Conservation (phyloP, 2,888 invertebrate genomes). For the Ectobius pallidus region DNA sequence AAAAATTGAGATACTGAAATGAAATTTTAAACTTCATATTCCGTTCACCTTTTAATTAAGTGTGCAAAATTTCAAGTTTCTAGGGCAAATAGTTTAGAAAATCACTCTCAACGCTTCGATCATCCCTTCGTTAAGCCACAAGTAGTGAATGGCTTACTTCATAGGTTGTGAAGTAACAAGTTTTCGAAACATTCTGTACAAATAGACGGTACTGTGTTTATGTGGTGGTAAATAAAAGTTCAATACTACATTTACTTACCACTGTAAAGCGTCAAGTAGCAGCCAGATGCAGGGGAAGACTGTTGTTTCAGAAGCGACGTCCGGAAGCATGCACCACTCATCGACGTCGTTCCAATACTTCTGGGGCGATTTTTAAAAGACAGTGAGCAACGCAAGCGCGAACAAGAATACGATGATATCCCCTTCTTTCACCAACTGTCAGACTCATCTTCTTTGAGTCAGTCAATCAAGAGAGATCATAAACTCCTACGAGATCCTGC, state of each 20-base stretch:
- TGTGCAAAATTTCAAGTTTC: no score
- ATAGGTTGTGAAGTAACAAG: no score
- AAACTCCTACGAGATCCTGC: background rate
- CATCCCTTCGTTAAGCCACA: no score
- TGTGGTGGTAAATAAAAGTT: no score
- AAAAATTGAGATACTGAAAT: no score
- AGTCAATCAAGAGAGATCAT: background rate
- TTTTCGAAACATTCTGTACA: no score
- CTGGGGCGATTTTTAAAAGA: background rate
- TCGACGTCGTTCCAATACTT: background rate
- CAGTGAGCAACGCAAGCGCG: constrained; percentile 3
- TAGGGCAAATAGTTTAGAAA: no score
- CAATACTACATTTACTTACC: background rate
- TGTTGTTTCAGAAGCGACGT: background rate
- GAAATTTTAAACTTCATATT: no score
- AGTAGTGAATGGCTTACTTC: no score
- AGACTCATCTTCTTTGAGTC: background rate
- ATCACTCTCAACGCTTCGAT: no score
- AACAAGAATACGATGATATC: background rate
- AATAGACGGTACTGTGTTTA: no score
- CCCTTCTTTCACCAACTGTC: background rate
- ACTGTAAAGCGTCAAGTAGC: background rate
- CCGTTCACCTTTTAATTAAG: no score
- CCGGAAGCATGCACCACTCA: background rate
- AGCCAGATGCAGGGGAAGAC: background rate